phyloP scores from a whole-genome alignment of 2,113 vertebrate genomes.

The Passer domesticus region DNA sequence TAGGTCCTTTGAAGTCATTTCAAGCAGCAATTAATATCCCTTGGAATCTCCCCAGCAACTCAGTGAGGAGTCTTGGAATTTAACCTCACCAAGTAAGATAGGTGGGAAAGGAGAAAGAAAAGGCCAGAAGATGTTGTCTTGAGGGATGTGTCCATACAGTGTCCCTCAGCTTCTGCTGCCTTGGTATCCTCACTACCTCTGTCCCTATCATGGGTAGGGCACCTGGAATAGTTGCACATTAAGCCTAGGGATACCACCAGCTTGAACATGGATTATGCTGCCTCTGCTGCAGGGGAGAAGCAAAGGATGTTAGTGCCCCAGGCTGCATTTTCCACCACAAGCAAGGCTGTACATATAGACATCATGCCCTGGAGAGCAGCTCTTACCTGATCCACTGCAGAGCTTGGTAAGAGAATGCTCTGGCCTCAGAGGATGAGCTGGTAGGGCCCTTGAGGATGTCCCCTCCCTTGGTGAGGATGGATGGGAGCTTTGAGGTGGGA shows the following conservation, averaged over 20 bases:
- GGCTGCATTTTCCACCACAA: background rate
- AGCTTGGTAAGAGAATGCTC: background rate
- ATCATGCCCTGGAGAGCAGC: background rate
- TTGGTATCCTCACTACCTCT: background rate
- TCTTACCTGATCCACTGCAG: background rate
- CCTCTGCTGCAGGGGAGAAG: background rate
- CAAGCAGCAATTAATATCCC: background rate
- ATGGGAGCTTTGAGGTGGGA: background rate
- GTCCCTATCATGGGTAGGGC: background rate
- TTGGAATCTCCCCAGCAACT: slow-evolving; percentile 18
- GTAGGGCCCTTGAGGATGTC: background rate
- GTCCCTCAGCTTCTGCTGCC: background rate
- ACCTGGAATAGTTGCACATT: background rate
- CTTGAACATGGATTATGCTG: background rate
- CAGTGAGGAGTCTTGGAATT: background rate
- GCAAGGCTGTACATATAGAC: background rate
- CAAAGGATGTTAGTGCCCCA: background rate
- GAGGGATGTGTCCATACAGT: background rate
- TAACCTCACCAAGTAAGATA: background rate
- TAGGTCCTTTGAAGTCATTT: slow-evolving; percentile 45
- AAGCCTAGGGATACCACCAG: background rate
- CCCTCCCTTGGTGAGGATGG: background rate
- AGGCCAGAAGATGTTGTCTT: rapidly evolving
- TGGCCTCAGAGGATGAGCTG: background rate
- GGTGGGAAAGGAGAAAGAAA: background rate